These are phyloP conservation scores for Smutsia temminckii DNA, from an alignment of 2,797 vertebrate species.

Conservation along the genomic window DNA sequence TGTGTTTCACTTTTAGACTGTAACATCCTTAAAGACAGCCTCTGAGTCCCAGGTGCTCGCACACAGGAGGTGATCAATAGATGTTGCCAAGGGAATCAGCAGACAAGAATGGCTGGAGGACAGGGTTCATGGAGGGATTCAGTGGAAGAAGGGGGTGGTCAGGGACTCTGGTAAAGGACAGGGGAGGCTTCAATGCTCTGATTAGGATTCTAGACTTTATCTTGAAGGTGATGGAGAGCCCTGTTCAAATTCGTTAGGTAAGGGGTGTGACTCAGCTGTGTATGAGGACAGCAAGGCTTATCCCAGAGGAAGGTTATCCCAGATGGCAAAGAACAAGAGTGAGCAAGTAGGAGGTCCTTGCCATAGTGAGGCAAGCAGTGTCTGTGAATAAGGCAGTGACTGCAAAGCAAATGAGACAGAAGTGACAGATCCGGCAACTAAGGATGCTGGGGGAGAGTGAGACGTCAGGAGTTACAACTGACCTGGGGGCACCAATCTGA, in stretches of 20 bases:
- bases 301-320: not conserved
- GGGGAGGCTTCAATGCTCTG: not conserved
- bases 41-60: not conserved
- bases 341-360: not conserved
- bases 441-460: not conserved
- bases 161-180: not conserved
- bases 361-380: not conserved
- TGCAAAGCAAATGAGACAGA: not conserved
- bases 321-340: not conserved
- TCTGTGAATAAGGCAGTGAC: not conserved
- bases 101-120: not conserved
- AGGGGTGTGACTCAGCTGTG: not conserved
- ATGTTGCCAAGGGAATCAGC: not conserved
- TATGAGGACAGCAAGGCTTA: not conserved
- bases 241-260: not conserved
- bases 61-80: not conserved
- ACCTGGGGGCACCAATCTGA: not conserved
- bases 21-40: not conserved
- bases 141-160: not conserved
- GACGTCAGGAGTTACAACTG: not conserved
- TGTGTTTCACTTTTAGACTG: not conserved
- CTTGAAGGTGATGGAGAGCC: not conserved
- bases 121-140: not conserved
- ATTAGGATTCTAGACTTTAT: not conserved
- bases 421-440: not conserved